These are phyloP conservation scores for Drosophila rufa DNA, from an alignment of 1,140 invertebrate genomes.

Conservation along the genomic window DNA sequence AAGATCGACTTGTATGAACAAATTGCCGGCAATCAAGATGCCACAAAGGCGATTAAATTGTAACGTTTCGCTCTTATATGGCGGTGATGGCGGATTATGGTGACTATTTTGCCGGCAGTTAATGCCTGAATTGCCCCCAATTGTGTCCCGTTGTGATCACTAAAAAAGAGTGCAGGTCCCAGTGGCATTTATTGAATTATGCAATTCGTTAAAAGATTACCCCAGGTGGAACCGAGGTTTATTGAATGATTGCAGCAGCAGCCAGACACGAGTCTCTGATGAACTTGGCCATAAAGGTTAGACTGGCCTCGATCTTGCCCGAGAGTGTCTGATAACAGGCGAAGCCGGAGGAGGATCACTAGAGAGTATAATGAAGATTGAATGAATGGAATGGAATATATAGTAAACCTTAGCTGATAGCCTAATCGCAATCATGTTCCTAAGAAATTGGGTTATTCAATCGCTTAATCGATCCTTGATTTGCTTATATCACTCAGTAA, in stretches of 20 bases:
- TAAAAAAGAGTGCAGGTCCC: slow-evolving; percentile 11
- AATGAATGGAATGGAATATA: slow-evolving; percentile 2
- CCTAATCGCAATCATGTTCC: not conserved
- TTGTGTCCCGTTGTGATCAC: slow-evolving; percentile 47
- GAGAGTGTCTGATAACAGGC: slow-evolving; percentile 17
- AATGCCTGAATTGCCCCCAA: slow-evolving; percentile 67
- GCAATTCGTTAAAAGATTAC: slow-evolving; percentile 80
- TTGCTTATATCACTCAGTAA: slow-evolving; percentile 5
- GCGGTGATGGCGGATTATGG: slow-evolving; percentile 33
- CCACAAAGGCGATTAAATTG: slow-evolving; percentile 56
- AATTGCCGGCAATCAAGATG: slow-evolving; percentile 73
- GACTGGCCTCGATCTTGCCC: slow-evolving; percentile 2
- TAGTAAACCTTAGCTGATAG: not conserved
- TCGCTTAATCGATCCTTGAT: not conserved
- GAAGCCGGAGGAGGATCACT: not conserved
- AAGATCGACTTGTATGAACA: slow-evolving; percentile 79
- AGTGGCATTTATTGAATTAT: slow-evolving; percentile 75
- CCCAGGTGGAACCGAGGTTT: slow-evolving; percentile 51
- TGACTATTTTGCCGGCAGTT: slow-evolving; percentile 24
- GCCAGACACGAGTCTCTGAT: slow-evolving; percentile 3
- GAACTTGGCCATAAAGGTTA: slow-evolving; percentile 50
- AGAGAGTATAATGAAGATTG: not conserved
- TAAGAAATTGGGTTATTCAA: not conserved
- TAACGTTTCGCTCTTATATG: slow-evolving; percentile 25
- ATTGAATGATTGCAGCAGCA: slow-evolving; percentile 75